Conservation (phyloP, 2,113 vertebrate species). For the Oxyruncus cristatus region DNA sequence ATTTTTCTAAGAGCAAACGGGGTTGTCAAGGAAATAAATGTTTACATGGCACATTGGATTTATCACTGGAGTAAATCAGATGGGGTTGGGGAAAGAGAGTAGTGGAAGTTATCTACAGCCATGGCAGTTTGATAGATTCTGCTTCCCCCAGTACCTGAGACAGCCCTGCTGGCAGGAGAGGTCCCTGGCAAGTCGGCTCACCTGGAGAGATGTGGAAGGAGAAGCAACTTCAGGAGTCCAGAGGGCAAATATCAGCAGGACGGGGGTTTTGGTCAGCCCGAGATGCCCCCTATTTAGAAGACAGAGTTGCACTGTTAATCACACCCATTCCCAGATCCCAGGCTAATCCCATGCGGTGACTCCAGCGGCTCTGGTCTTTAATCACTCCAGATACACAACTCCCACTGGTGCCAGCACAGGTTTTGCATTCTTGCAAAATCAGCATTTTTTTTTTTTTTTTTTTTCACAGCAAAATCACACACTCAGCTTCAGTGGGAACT, state of each 20-base stretch:
- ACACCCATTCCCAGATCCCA: neutral
- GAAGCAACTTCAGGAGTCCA: neutral
- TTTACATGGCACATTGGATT: neutral
- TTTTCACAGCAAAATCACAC: neutral
- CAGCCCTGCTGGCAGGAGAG: neutral
- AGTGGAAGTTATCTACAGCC: neutral
- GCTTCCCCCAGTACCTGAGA: neutral
- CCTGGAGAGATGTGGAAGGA: neutral
- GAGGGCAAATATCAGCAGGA: neutral
- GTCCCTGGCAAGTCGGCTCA: neutral
- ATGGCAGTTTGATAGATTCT: neutral
- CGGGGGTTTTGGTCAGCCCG: neutral
- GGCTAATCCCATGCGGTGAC: neutral
- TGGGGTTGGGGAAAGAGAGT: neutral
- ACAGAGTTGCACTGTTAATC: neutral
- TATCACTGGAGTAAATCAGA: neutral
- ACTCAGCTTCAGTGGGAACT: neutral
- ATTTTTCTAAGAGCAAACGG: neutral
- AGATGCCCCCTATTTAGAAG: neutral
- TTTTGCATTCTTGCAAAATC: neutral
- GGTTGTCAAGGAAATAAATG: neutral
- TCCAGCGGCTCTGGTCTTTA: neutral
- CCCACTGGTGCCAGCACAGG: neutral
- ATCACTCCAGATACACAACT: neutral
- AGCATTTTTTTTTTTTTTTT: neutral